These are phyloP conservation scores for Adelges cooleyi DNA, from an alignment of 1,140 invertebrate genomes.

Conservation along the genomic window DNA sequence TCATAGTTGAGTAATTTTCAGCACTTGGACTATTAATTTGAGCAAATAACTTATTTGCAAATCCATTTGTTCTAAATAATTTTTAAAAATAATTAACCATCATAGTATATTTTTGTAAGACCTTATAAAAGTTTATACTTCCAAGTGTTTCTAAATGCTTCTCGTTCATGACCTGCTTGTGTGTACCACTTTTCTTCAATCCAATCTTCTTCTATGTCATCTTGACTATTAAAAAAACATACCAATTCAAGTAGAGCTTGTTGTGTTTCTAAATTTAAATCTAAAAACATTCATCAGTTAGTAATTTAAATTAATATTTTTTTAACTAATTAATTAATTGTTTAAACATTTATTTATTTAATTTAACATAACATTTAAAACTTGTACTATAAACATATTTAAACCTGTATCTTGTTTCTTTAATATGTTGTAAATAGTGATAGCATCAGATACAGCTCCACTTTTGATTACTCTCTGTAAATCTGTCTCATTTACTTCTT, in stretches of 20 bases:
- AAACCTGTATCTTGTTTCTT: slow-evolving; percentile 42
- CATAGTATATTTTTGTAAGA: not conserved
- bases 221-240: slow-evolving; percentile 66
- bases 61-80: slow-evolving; percentile 39
- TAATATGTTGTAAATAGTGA: slow-evolving; percentile 59
- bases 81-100: slow-evolving; percentile 16
- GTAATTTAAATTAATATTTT: not conserved
- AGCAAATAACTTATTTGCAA: slow-evolving; percentile 42
- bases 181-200: slow-evolving; percentile 68
- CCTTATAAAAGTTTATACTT: slow-evolving; percentile 43
- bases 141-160: slow-evolving; percentile 56
- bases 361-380: not conserved
- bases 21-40: slow-evolving; percentile 38
- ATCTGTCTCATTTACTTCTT: slow-evolving; percentile 51
- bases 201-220: slow-evolving; percentile 51
- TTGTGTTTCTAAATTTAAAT: slow-evolving; percentile 48
- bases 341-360: too few relatives aligned
- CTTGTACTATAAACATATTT: not conserved
- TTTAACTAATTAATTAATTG: too few relatives aligned
- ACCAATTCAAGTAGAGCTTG: slow-evolving; percentile 67
- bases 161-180: slow-evolving; percentile 39
- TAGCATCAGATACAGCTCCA: slow-evolving; percentile 53
- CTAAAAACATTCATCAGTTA: too few relatives aligned
- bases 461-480: slow-evolving; percentile 52
- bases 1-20: slow-evolving; percentile 53